A percentile compares a stretch with the other conserved stretches of the same genome.
These are phyloP conservation scores for Drosophila nebulosa DNA, from an alignment of 1,140 invertebrate genomes.

Conservation along the genomic window DNA sequence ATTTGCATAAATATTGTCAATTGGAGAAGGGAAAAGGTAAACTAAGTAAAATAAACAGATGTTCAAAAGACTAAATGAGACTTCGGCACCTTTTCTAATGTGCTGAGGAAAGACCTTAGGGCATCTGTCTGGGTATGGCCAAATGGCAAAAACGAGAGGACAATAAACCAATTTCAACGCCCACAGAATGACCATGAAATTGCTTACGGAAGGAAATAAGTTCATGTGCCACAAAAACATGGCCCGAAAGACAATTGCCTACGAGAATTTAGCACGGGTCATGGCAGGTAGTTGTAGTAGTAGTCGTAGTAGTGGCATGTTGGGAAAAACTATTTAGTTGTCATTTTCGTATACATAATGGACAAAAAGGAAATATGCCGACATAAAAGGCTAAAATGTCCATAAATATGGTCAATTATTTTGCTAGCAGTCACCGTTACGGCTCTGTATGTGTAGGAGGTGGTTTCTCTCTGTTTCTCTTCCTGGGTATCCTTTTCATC, in stretches of 20 bases:
- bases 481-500: constrained; percentile 55
- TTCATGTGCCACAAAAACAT: constrained; percentile 72
- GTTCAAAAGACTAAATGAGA: not conserved
- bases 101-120: not conserved
- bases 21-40: not conserved
- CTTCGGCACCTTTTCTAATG: not conserved
- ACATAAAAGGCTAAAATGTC: constrained; percentile 76
- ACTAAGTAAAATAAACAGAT: not conserved
- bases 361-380: constrained; percentile 68
- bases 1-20: constrained; percentile 39
- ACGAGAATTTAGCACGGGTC: constrained; percentile 34
- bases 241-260: constrained; percentile 65
- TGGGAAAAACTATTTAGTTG: constrained; percentile 55
- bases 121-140: constrained; percentile 43
- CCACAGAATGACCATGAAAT: constrained; percentile 77
- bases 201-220: constrained; percentile 74
- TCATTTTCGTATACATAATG: constrained; percentile 34
- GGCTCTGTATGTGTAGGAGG: constrained; percentile 22
- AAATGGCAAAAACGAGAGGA: no score
- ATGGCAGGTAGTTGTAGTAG: not conserved
- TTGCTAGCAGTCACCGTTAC: constrained; percentile 39
- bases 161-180: constrained; percentile 65
- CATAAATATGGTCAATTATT: constrained; percentile 78
- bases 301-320: no score
- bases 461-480: not conserved